A percentile compares a stretch with the other conserved stretches of the same genome.
These are phyloP conservation scores for Adrianichthys oophorus DNA, from an alignment of 2,797 vertebrate species.

Conservation along the genomic window DNA sequence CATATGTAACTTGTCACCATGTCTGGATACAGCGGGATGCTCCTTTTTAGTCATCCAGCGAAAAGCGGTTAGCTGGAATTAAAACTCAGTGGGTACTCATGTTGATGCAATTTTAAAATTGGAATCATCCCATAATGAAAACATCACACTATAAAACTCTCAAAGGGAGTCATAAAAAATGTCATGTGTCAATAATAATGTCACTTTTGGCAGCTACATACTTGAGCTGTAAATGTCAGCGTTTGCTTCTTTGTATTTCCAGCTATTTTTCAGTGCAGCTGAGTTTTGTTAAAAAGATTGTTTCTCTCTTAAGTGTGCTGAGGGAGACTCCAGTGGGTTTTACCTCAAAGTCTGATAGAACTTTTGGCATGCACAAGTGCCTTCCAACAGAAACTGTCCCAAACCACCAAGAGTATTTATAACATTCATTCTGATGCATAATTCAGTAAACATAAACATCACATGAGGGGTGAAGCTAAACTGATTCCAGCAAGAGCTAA, in stretches of 20 bases:
- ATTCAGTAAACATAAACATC: constrained; percentile 65
- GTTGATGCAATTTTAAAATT: neutral
- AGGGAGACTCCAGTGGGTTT: constrained; percentile 8
- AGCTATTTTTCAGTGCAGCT: neutral
- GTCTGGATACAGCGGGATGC: no score
- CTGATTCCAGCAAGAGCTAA: constrained; percentile 51
- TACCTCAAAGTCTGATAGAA: neutral
- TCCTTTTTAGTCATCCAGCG: no score
- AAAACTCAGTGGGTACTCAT: no score
- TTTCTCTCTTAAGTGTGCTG: neutral
- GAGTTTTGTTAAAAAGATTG: neutral
- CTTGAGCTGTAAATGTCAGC: constrained; percentile 22
- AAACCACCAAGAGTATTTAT: constrained; percentile 40
- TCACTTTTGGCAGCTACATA: neutral
- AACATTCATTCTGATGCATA: constrained; percentile 58
- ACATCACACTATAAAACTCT: constrained; percentile 9
- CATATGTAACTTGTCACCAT: no score
- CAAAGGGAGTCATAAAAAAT: constrained; percentile 12
- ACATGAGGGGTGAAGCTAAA: constrained; percentile 46
- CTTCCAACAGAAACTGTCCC: constrained; percentile 16
- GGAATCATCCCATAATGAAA: neutral
- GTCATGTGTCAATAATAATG: constrained; percentile 7
- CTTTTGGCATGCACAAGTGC: neutral
- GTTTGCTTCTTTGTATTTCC: constrained; percentile 4
- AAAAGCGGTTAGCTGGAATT: no score